Evolutionary conservation across 2,888 invertebrate species (phyloP).

Genomic region (Temnothorax ravouxi): DNA sequence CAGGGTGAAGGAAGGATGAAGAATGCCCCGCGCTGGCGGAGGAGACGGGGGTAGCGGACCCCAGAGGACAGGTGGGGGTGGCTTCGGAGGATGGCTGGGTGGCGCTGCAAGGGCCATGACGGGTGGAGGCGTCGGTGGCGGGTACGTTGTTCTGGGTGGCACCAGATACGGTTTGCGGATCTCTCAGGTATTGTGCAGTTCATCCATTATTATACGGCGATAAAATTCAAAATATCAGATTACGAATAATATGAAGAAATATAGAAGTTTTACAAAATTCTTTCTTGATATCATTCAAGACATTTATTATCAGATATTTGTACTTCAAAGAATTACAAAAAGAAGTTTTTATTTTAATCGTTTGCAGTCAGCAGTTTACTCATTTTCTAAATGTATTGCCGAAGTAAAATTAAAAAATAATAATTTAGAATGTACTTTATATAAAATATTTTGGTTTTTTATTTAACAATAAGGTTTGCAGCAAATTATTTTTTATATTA

Average conservation of each 20-base stretch:
- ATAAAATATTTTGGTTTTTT: background rate
- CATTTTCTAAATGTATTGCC: background rate
- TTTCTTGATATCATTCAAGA: background rate
- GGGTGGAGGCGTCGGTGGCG: slow-evolving; percentile 78
- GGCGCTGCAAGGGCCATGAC: slow-evolving; percentile 82
- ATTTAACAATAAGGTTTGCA: background rate
- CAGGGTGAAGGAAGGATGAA: slow-evolving; percentile 84
- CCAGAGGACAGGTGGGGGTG: slow-evolving; percentile 76
- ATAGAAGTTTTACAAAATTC: background rate
- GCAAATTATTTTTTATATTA: no score
- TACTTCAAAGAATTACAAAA: background rate
- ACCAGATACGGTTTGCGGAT: slow-evolving; percentile 91
- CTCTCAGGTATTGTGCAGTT: slow-evolving; percentile 79
- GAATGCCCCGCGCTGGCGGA: slow-evolving; percentile 85
- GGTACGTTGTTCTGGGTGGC: slow-evolving; percentile 90
- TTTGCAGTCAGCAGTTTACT: background rate
- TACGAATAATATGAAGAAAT: background rate
- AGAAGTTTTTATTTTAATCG: background rate
- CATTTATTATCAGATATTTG: background rate
- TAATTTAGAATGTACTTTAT: background rate
- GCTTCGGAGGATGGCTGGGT: slow-evolving; percentile 82
- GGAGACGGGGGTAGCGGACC: slow-evolving; percentile 83
- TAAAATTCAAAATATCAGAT: background rate
- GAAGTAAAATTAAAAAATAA: background rate
- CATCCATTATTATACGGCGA: background rate